Evolutionary conservation across 2,113 vertebrate species (phyloP).

Genomic region (Microtus richardsoni): DNA sequence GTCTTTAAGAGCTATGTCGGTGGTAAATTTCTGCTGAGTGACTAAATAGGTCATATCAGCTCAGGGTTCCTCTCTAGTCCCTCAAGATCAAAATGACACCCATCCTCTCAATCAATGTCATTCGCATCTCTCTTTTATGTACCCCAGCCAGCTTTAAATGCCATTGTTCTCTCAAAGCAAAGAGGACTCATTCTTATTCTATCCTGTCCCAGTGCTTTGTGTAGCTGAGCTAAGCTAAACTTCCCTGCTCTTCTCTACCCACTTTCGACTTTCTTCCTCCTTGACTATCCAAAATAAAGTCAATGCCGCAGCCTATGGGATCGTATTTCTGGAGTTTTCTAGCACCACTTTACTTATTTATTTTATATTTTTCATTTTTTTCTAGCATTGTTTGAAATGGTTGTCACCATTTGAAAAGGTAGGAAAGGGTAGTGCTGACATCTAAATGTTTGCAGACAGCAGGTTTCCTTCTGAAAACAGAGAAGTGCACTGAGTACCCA

Average conservation of each 20-base stretch:
- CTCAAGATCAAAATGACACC: background rate
- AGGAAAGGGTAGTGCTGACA: background rate
- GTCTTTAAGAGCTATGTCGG: background rate
- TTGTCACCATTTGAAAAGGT: slow-evolving; percentile 35
- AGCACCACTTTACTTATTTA: background rate
- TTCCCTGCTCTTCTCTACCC: background rate
- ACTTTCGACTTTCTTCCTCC: background rate
- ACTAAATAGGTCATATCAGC: background rate
- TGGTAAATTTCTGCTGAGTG: background rate
- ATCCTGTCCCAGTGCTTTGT: background rate
- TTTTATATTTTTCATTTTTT: background rate
- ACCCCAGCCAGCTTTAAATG: background rate
- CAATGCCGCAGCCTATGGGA: background rate
- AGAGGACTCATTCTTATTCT: background rate
- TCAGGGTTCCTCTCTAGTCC: background rate
- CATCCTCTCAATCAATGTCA: background rate
- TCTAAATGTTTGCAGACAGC: slow-evolving; percentile 27
- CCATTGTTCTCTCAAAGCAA: background rate
- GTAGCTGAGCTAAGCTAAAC: slow-evolving; percentile 8
- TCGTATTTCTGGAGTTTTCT: slow-evolving; percentile 37
- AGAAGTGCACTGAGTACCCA: background rate
- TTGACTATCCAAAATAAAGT: slow-evolving; percentile 1
- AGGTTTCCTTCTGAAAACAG: slow-evolving; percentile 36
- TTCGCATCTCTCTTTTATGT: background rate
- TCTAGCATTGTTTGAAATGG: background rate